Percentiles rank a stretch among this genome's conserved stretches.
These are phyloP conservation scores for Miichthys miiuy DNA, from an alignment of 2,797 vertebrate genomes.

Conservation along the genomic window DNA sequence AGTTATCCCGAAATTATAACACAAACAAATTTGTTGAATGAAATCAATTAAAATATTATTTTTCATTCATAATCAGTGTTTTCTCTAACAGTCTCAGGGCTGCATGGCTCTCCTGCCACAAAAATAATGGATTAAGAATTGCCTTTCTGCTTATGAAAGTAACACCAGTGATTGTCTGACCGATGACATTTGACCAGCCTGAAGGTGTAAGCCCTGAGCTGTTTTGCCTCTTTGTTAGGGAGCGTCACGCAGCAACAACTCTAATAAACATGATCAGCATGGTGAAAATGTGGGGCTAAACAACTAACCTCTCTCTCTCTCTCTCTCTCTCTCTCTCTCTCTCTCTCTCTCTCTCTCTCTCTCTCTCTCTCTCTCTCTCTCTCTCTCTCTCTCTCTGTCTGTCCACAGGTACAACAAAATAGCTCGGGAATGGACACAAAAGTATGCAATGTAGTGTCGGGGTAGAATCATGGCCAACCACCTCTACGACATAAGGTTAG, in stretches of 20 bases:
- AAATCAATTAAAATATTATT: too few species aligned
- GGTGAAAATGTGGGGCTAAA: background rate
- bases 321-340: constrained; percentile 30
- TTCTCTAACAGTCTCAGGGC: too few species aligned
- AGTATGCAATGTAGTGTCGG: constrained; percentile 99
- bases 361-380: background rate
- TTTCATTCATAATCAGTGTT: too few species aligned
- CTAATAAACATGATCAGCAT: background rate
- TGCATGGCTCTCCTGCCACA: too few species aligned
- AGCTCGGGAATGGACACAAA: constrained; percentile 99
- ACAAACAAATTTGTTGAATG: too few species aligned
- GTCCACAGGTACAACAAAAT: constrained; percentile 98
- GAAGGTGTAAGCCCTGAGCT: too few species aligned
- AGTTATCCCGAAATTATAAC: too few species aligned
- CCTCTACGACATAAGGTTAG: constrained; percentile 95
- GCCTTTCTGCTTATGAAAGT: too few species aligned
- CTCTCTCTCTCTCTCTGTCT: constrained; percentile 53
- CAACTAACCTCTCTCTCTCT: constrained; percentile 4
- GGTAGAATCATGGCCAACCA: constrained; percentile 90
- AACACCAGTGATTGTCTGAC: too few species aligned
- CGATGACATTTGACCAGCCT: too few species aligned
- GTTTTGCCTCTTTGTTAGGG: background rate
- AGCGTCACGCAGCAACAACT: background rate
- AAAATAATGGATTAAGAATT: too few species aligned
- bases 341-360: constrained; percentile 19